These are phyloP conservation scores for Tiaroga cobitis DNA, from an alignment of 2,797 vertebrate genomes.

Conservation along the genomic window DNA sequence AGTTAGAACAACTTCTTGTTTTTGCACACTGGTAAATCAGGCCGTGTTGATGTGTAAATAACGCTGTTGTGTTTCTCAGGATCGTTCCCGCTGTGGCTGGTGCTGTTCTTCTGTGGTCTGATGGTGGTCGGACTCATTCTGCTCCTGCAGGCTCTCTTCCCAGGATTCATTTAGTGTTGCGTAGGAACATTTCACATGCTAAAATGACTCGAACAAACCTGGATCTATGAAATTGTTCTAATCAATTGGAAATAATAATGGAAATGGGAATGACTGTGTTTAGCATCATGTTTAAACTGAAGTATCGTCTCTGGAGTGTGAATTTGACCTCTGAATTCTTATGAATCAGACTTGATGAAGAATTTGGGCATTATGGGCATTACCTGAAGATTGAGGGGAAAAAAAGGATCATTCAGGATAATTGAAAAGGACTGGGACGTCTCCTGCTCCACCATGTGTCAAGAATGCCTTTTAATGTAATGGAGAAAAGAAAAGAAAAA, in stretches of 20 bases:
- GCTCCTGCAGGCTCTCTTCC: conserved; percentile 84
- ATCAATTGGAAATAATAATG: conserved; percentile 21
- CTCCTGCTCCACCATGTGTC: conserved; percentile 19
- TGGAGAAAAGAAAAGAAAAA: neutral
- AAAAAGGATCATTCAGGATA: neutral
- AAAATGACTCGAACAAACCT: conserved; percentile 27
- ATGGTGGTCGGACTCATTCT: conserved; percentile 82
- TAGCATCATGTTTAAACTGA: conserved; percentile 26
- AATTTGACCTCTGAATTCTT: conserved; percentile 32
- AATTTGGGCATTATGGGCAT: conserved; percentile 32
- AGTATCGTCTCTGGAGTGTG: conserved; percentile 41
- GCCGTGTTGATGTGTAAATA: neutral
- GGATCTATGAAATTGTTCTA: conserved; percentile 16
- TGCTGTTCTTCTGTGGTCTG: conserved; percentile 84
- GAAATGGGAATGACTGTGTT: conserved; percentile 16
- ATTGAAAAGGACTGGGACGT: neutral
- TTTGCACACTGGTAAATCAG: neutral
- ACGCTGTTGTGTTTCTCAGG: conserved; percentile 68
- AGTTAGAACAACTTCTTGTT: no score
- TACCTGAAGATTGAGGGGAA: neutral
- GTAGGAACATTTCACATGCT: neutral
- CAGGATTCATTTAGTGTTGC: conserved; percentile 78
- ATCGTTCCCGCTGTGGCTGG: conserved; percentile 87
- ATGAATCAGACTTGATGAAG: conserved; percentile 31
- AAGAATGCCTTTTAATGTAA: conserved; percentile 25